A percentile compares a stretch with the other conserved stretches of the same genome.
These are phyloP conservation scores for Triplophysa yarkandensis DNA, from an alignment of 2,797 vertebrate genomes.

Conservation along the genomic window DNA sequence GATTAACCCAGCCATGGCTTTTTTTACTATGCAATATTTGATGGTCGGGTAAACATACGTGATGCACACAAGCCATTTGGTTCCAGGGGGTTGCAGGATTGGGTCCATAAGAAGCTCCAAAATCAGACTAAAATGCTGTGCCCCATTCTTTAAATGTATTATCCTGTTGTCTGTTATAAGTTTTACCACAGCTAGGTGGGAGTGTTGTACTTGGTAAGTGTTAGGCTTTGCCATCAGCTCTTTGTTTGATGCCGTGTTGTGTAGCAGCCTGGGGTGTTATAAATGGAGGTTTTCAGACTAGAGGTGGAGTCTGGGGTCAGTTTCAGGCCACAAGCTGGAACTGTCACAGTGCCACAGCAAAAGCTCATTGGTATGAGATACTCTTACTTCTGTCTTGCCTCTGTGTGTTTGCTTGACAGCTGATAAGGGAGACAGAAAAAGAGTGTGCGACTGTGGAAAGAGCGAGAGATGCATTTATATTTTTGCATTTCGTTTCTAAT, in stretches of 20 bases:
- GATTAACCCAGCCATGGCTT: too few species aligned
- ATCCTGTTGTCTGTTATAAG: neutral
- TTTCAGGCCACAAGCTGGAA: constrained; percentile 43
- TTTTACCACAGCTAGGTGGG: constrained; percentile 22
- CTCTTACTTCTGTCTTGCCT: constrained; percentile 14
- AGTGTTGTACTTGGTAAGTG: constrained; percentile 28
- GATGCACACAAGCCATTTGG: neutral
- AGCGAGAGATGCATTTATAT: neutral
- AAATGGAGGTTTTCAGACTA: constrained; percentile 40
- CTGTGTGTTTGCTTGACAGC: constrained; percentile 7
- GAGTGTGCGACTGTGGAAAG: constrained; percentile 10
- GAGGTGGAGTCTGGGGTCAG: constrained; percentile 33
- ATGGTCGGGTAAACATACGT: neutral
- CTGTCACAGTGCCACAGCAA: constrained; percentile 28
- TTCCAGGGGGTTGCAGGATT: neutral
- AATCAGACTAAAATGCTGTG: neutral
- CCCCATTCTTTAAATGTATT: too few species aligned
- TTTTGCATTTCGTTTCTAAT: neutral
- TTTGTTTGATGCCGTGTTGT: constrained; percentile 27
- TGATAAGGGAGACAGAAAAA: constrained; percentile 2
- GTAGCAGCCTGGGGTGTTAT: constrained; percentile 33
- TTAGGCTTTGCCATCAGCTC: neutral
- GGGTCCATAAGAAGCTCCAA: neutral
- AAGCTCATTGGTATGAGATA: constrained; percentile 44
- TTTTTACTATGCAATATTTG: neutral